Base-by-base conservation (phyloP, 1,140 invertebrate genomes). In the Elysia chlorotica region DNA sequence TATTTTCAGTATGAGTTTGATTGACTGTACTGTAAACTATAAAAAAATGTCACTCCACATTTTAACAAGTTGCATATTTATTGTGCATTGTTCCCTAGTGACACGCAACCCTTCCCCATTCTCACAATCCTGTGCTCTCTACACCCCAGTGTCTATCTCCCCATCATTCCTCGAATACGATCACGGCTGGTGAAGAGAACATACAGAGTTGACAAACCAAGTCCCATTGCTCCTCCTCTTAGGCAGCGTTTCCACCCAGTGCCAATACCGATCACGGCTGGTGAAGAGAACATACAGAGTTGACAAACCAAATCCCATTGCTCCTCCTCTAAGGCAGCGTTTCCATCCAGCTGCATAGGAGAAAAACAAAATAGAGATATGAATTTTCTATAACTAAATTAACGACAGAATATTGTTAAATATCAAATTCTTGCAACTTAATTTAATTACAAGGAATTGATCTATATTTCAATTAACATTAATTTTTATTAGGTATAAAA, bases 231-330 rank as follows among this genome's bases (percentile, higher is more conserved):
- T 53, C 93, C 93, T 65, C 93, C 93, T 57, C 93, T 81, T 1
- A 89, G 91, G 87, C 93, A 93, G 80, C 90, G 92, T 80, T 89
- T 90, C 56, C 94, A 82, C 72, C 94, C 93, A 87, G 91, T 93
- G 6, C 25, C 25, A 28, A 31, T 14, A 53, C 21, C 48, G 30
- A 48, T 2, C 28, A 30, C 25, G 54, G 14, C 6, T 17, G 48
- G n/a, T 53, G 4, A 48, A n/a, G 2, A 14, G 21, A 53, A 31
- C 31, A 53, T 6, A 3, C 54, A 4, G 14, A 68, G 2, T 1
- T 25, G 21, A 36, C 38, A 69, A 4, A 31, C 38, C 38, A 28
- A 28, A 14, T n/a, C n/a, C n/a, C n/a, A n/a, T n/a, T n/a, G n/a
- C n/a, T n/a, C n/a, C n/a, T n/a, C n/a, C n/a, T n/a, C n/a, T n/a